Evolutionary conservation across 2,888 invertebrate genomes (phyloP).

Genomic region (Melinaea menophilus): DNA sequence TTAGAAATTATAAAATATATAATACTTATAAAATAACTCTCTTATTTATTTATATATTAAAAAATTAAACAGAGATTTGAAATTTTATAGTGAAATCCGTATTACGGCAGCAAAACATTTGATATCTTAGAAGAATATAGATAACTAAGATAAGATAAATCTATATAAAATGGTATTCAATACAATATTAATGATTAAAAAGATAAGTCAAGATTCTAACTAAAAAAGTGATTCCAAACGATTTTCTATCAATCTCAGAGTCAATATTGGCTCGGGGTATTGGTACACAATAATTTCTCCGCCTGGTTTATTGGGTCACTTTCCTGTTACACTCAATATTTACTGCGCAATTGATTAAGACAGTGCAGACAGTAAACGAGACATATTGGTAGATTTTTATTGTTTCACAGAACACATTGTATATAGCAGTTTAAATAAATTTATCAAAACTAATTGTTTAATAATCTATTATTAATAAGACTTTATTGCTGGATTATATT

Average conservation of each 20-base stretch:
- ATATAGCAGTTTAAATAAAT: no score
- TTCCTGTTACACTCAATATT: constrained; percentile 32
- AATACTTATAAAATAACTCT: no score
- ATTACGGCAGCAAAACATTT: no score
- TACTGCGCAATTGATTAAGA: constrained; percentile 30
- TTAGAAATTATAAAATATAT: no score
- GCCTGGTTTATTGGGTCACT: constrained; percentile 27
- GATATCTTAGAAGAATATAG: no score
- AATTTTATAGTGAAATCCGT: no score
- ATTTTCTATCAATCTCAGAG: constrained; percentile 21
- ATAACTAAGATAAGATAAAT: no score
- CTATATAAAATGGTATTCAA: neutral
- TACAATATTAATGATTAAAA: neutral
- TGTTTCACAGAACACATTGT: neutral
- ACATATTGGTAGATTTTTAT: neutral
- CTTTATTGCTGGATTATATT: no score
- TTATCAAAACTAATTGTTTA: no score
- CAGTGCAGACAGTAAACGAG: constrained; percentile 16
- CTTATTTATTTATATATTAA: no score
- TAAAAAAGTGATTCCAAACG: constrained; percentile 6
- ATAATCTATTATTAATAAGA: no score
- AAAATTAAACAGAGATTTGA: no score
- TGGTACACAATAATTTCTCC: constrained; percentile 26
- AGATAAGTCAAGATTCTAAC: neutral
- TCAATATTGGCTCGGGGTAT: constrained; percentile 24